Evolutionary conservation across 2,797 vertebrate genomes (phyloP).

Genomic region (Muscicapa striata): DNA sequence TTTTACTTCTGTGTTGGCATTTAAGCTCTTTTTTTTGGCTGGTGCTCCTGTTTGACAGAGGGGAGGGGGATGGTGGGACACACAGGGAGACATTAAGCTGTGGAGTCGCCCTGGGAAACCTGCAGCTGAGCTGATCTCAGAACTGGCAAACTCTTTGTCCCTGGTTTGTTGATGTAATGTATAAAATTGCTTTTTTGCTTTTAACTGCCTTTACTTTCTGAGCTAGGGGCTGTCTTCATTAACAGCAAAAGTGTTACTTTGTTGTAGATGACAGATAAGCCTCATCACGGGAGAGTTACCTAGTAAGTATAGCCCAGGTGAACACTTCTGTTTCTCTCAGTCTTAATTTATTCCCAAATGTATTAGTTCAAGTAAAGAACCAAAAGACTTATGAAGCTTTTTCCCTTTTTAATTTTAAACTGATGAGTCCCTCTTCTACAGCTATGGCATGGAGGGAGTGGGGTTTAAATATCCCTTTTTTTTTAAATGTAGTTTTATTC

Average conservation of each 20-base stretch:
- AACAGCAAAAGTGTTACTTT: constrained; percentile 94
- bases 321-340: constrained; percentile 81
- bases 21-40: background rate
- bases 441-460: constrained; percentile 58
- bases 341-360: constrained; percentile 73
- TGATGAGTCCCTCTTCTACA: constrained; percentile 46
- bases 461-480: constrained; percentile 29
- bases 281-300: constrained; percentile 90
- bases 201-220: constrained; percentile 82
- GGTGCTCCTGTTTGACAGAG: background rate
- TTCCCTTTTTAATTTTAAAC: constrained; percentile 41
- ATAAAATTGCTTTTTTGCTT: constrained; percentile 79
- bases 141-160: constrained; percentile 47
- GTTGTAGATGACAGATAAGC: constrained; percentile 93
- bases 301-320: constrained; percentile 94
- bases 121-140: constrained; percentile 22
- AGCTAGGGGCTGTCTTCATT: constrained; percentile 86
- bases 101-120: background rate
- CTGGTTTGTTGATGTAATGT: constrained; percentile 72
- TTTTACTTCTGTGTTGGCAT: constrained; percentile 5
- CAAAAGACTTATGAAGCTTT: constrained; percentile 28
- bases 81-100: background rate
- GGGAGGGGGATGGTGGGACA: constrained; percentile 63
- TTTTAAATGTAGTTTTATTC: background rate
- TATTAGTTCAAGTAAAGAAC: constrained; percentile 63